Conservation (phyloP, 2,797 vertebrate species). For the Glossophaga mutica region DNA sequence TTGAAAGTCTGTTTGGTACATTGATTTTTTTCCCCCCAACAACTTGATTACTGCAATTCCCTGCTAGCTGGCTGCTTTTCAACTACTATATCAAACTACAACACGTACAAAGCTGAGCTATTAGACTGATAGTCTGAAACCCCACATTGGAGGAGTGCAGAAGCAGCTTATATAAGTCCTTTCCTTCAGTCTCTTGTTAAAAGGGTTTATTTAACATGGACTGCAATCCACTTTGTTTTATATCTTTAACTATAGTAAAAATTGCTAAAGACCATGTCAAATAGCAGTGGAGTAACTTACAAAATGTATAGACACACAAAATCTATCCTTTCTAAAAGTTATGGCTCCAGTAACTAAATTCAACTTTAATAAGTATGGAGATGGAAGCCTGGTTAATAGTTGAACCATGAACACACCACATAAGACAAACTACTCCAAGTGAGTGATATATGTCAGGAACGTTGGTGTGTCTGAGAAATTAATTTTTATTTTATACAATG, state of each 20-base stretch:
- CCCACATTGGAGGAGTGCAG: background rate
- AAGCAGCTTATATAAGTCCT: background rate
- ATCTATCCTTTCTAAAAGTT: background rate
- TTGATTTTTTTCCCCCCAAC: constrained; percentile 59
- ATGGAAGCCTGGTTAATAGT: background rate
- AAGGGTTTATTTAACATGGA: background rate
- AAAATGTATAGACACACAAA: background rate
- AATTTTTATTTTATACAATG: background rate
- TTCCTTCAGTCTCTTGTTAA: background rate
- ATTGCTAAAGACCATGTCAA: background rate
- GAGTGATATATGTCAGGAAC: background rate
- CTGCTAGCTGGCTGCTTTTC: constrained; percentile 55
- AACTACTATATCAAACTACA: constrained; percentile 57
- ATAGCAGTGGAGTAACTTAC: background rate
- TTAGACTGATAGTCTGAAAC: background rate
- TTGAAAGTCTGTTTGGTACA: constrained; percentile 63
- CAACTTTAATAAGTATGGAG: background rate
- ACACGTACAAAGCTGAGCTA: background rate
- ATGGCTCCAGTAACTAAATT: background rate
- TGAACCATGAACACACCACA: background rate
- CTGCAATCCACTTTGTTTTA: background rate
- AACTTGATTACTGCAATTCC: constrained; percentile 66
- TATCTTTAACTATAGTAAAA: background rate
- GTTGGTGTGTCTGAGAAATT: background rate
- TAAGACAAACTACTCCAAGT: background rate